phyloP scores from a whole-genome alignment of 2,888 invertebrate genomes.

The Drosophila pullipes region DNA sequence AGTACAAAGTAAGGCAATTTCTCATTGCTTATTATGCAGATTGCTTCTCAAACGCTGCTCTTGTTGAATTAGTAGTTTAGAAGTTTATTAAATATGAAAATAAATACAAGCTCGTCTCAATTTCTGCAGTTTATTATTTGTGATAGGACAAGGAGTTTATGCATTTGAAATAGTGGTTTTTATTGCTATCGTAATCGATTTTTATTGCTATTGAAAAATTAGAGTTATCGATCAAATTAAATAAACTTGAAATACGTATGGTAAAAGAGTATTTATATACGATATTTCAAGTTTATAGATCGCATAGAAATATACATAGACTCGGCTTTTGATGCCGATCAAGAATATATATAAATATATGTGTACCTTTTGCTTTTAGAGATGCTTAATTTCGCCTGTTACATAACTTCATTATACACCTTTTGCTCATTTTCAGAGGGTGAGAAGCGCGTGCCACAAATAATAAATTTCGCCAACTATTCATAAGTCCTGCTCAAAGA shows the following conservation, averaged over 20 bases:
- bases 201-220: neutral
- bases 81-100: neutral
- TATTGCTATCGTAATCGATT: neutral
- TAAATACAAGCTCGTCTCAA: neutral
- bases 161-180: neutral
- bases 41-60: neutral
- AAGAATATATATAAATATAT: neutral
- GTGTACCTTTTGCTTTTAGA: too few species aligned
- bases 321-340: neutral
- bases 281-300: neutral
- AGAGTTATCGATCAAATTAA: neutral
- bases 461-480: slow-evolving; percentile 67
- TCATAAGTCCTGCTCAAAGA: slow-evolving; percentile 36
- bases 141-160: rapidly evolving
- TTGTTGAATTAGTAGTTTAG: neutral
- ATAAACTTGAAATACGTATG: neutral
- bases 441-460: slow-evolving; percentile 54
- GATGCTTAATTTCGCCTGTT: neutral
- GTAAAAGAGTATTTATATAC: neutral
- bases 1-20: neutral
- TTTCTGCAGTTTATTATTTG: neutral
- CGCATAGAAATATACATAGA: rapidly evolving
- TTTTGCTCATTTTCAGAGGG: neutral
- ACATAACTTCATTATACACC: neutral
- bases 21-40: neutral